Evolutionary conservation across 1,140 invertebrate genomes (phyloP), one percentile per base, ranked within the genome.

Genomic region (Platyura marginata): DNA sequence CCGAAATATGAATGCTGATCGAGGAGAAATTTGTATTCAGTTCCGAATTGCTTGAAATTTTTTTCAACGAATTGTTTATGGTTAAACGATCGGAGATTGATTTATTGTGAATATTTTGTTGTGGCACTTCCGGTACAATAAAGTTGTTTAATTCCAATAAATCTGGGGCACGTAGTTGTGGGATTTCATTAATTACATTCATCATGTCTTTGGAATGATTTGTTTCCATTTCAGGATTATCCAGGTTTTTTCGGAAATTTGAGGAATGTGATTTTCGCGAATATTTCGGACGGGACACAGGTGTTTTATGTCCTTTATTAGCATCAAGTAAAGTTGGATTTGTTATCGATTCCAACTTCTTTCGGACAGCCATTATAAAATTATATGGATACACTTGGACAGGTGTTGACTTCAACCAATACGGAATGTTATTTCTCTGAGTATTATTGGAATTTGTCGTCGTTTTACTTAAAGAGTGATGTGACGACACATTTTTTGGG

Each of bases 301-400:
- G 36, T 38, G 36, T 36, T 18, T 36, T 18, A 18, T 20, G 20
- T 36, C 6, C 6, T 6, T 6, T 6, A 6, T 6, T 6, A 6
- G 25, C 6, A 29, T 29, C 25, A 8, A 29, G 6, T 8, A 44
- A 33, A 20, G 21, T 19, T 32, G 47, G 43, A 39, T 49, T 39
- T 9, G 47, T 42, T 15, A 51, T 40, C 5, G 48, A 45, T 44
- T 51, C 50, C 3, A 51, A 32, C 44, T 51, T 51, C 2, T 49
- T 45, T 6, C 50, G 44, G 8, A 51, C 50, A 1, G 50, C 50
- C 44, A 46, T 45, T 19, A 51, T 50, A 34, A 51, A 51, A 38
- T 50, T 50, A 41, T 51, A 51, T 16, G 50, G 50, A 47, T 51
- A 50, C 9, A 44, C 39, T 38, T 49, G 45, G 9, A 47, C 45